Percentiles rank a stretch among this genome's conserved stretches.
Conservation (phyloP, 2,888 invertebrate genomes). For the Leptinotarsa rubiginosa region DNA sequence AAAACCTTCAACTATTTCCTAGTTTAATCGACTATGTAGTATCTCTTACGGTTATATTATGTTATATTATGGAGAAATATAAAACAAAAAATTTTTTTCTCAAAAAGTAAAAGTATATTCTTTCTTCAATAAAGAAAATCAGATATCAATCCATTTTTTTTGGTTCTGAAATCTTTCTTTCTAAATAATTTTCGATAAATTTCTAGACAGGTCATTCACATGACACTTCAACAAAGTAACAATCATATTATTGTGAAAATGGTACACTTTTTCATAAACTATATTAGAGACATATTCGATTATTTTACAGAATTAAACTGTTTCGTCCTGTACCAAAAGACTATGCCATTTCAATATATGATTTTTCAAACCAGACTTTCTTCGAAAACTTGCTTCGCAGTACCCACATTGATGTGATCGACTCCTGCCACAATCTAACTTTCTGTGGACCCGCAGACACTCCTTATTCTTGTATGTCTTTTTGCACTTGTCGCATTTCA, state of each 20-base stretch:
- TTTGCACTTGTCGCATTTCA: background rate
- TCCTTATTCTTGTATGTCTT: slow-evolving; percentile 7
- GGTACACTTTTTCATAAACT: background rate
- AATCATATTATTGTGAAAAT: background rate
- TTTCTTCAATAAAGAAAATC: no score
- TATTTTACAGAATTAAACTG: background rate
- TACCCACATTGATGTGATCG: background rate
- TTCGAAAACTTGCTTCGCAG: slow-evolving; percentile 5
- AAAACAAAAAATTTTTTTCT: no score
- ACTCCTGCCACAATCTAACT: background rate
- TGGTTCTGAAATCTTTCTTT: no score
- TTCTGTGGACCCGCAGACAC: background rate
- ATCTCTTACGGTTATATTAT: no score
- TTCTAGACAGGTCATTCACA: background rate
- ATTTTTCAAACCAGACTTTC: slow-evolving; percentile 4
- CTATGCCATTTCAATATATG: slow-evolving; percentile 14
- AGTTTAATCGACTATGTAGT: no score
- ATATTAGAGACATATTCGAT: background rate
- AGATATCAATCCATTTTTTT: no score
- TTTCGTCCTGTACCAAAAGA: no score
- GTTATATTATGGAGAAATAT: no score
- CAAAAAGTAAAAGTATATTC: no score
- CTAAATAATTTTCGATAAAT: no score
- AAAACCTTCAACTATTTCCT: no score
- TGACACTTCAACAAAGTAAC: background rate